Evolutionary conservation across 2,113 vertebrate species (phyloP), one percentile per base, ranked within the genome.

Genomic region (Balaenoptera acutorostrata): DNA sequence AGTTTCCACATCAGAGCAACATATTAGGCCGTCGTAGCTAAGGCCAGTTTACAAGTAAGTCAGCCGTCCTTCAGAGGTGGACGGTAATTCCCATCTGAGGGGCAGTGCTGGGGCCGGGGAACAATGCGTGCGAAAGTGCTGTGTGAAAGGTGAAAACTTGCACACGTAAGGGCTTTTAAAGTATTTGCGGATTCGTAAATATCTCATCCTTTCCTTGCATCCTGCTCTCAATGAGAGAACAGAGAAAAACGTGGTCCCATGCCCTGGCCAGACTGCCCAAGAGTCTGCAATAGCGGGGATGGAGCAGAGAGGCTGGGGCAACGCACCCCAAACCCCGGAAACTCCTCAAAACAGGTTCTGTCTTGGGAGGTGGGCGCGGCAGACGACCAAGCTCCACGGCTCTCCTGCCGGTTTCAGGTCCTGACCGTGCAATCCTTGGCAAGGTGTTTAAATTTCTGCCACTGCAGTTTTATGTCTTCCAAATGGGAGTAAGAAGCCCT

Each of bases 311-410:
- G 57, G 20, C 29, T 41, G 57, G 2, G 5, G 20, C 49, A 3
- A 1, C 0, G 15, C 21, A 46, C 59, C 57, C 33, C 7, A 20
- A 36, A 15, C 2, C 78, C 17, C 11, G 31, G 31, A 52, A 61
- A 64, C 64, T 13, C 0, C n/a, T 20, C 44, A 8, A 27, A 4
- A 0, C 20, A 6, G 0, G 6, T 20, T 55, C 39, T 3, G 4
- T 39, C 27, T n/a, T 8, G n/a, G 66, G 27, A 66, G 36, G 44
- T 0, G 1, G 12, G n/a, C 5, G 1, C 2, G 0, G 31, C 4
- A 21, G 21, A 49, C 52, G 6, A 6, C 39, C 55, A 11, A 2
- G 4, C 64, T 3, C 29, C 77, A 5, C 0, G 1, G 8, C 33
- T 10, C 11, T 7, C 17, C 57, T 4, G 1, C 7, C 4, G 6